Conservation (phyloP, 2,888 invertebrate genomes). For the Odontocolon sp. region DNA sequence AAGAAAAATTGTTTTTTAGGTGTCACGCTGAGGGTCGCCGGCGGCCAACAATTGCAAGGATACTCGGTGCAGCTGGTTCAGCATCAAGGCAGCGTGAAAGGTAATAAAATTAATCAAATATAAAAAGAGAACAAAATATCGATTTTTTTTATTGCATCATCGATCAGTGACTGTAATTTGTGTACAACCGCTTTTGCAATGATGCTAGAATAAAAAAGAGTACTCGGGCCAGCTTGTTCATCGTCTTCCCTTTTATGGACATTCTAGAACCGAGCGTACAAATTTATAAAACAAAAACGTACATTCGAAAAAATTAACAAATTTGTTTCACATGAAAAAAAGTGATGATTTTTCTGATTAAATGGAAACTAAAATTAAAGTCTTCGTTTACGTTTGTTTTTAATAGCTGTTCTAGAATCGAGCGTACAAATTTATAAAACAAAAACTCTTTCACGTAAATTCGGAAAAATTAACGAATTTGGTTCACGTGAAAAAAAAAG, state of each 20-base stretch:
- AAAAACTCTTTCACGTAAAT: neutral
- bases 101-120: constrained; percentile 72
- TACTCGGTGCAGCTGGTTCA: constrained; percentile 83
- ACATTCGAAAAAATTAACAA: too few species aligned
- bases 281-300: neutral
- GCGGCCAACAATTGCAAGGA: constrained; percentile 80
- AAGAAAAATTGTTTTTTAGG: too few species aligned
- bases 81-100: constrained; percentile 83
- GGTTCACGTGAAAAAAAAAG: neutral
- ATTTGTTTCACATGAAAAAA: too few species aligned
- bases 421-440: constrained; percentile 53
- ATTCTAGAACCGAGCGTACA: constrained; percentile 68
- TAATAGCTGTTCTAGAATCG: constrained; percentile 67
- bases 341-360: too few species aligned
- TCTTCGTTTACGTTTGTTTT: too few species aligned
- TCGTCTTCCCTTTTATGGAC: constrained; percentile 62
- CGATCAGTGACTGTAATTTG: constrained; percentile 64
- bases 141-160: constrained; percentile 56
- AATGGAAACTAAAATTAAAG: too few species aligned
- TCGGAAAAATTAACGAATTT: too few species aligned
- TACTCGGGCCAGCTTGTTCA: constrained; percentile 77
- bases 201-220: constrained; percentile 71
- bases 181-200: constrained; percentile 71
- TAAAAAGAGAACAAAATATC: too few species aligned
- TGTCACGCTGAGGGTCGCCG: constrained; percentile 78